Conservation (phyloP, 2,113 vertebrate genomes). For the Hipposideros armiger region DNA sequence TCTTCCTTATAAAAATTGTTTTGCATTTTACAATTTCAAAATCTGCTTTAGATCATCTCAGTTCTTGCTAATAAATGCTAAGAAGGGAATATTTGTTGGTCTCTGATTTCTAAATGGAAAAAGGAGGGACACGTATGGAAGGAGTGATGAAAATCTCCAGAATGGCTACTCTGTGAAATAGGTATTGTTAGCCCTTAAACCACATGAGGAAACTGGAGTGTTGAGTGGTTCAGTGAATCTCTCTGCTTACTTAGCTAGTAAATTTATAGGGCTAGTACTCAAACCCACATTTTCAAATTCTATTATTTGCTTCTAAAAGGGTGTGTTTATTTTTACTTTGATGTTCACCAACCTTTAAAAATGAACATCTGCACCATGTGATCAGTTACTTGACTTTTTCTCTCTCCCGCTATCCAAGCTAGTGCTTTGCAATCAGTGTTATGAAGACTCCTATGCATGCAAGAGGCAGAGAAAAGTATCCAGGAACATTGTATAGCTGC, state of each 20-base stretch:
- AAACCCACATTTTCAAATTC: background rate
- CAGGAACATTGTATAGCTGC: background rate
- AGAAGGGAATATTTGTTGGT: background rate
- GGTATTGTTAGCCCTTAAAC: background rate
- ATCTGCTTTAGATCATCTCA: background rate
- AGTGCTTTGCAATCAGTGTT: background rate
- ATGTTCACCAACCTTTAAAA: slow-evolving; percentile 2
- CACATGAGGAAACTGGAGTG: background rate
- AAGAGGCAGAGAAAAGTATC: background rate
- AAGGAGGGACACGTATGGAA: background rate
- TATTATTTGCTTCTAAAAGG: background rate
- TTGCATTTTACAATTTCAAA: background rate
- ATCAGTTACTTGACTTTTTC: background rate
- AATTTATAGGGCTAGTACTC: background rate
- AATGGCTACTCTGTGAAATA: background rate
- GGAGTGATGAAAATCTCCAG: background rate
- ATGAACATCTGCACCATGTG: background rate
- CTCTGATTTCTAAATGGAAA: background rate
- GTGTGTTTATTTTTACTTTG: background rate
- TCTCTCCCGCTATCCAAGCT: background rate
- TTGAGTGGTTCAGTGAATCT: background rate
- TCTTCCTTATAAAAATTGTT: background rate
- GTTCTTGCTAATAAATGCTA: background rate
- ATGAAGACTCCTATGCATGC: background rate
- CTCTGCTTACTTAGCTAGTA: background rate